Percentiles rank a stretch among this genome's conserved stretches.
Evolutionary conservation across 1,140 invertebrate genomes (phyloP).

Genomic region (Vanessa tameamea): DNA sequence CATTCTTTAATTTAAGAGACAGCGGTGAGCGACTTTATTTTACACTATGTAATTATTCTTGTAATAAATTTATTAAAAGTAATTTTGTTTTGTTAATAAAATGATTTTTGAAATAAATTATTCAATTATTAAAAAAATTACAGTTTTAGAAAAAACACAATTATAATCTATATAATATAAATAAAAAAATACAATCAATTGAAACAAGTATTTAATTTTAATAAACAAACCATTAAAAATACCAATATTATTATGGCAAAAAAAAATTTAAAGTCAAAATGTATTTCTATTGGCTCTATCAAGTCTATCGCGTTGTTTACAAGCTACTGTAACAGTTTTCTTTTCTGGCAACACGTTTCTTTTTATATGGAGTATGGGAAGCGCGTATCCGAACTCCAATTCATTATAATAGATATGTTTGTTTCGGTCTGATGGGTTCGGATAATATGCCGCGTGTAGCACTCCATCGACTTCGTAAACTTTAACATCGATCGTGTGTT

Average conservation of each 20-base stretch:
- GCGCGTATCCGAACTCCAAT: slow-evolving; percentile 57
- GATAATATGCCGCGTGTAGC: slow-evolving; percentile 79
- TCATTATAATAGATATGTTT: slow-evolving; percentile 71
- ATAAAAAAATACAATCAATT: no score
- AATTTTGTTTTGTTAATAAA: not conserved
- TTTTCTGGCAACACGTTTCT: slow-evolving; percentile 58
- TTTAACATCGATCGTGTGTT: slow-evolving; percentile 81
- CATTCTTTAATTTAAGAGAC: no score
- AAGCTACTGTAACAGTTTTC: slow-evolving; percentile 61
- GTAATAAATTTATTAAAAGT: no score
- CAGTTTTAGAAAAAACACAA: not conserved
- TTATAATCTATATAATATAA: no score
- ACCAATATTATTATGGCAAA: no score
- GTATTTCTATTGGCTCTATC: slow-evolving; percentile 55
- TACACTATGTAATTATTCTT: no score
- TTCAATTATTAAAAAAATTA: not conserved
- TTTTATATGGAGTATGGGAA: slow-evolving; percentile 64
- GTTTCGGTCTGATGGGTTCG: slow-evolving; percentile 64
- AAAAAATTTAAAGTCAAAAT: slow-evolving; percentile 43
- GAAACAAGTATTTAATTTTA: no score
- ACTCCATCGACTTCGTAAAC: slow-evolving; percentile 79
- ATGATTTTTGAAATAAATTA: not conserved
- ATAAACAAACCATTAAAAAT: no score
- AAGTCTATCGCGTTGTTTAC: slow-evolving; percentile 59
- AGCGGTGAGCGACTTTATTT: no score